Percentiles rank a stretch among this genome's conserved stretches.
Evolutionary conservation across 1,140 invertebrate genomes (phyloP).

Genomic region (Panulirus ornatus): DNA sequence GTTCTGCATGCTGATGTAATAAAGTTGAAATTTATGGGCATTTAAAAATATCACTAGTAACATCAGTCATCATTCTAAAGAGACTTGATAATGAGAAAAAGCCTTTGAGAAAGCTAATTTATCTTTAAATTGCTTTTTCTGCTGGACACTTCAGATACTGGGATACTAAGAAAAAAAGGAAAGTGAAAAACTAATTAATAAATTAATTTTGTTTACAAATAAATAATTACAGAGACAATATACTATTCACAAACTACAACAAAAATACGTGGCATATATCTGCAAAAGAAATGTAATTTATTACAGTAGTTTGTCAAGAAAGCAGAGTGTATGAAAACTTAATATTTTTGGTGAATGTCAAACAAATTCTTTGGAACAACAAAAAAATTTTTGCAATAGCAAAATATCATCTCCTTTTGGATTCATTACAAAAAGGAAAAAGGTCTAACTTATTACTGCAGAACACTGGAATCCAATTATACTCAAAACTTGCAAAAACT

Average conservation of each 20-base stretch:
- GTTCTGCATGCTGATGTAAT: too few species aligned
- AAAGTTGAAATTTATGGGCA: too few species aligned
- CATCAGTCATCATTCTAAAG: too few species aligned
- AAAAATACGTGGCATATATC: background rate
- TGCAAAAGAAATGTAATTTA: conserved; percentile 14
- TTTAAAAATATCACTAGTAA: too few species aligned
- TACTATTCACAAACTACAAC: conserved; percentile 4
- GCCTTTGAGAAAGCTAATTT: background rate
- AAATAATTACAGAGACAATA: conserved; percentile 20
- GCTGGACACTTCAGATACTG: conserved; percentile 8
- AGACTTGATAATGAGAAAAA: too few species aligned
- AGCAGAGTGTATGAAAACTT: background rate
- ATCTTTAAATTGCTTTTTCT: background rate
- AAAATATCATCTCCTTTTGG: conserved; percentile 69
- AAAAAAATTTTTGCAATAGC: conserved; percentile 41
- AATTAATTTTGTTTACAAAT: background rate
- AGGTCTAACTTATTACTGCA: conserved; percentile 41
- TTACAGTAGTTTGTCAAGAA: conserved; percentile 35
- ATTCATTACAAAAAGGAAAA: conserved; percentile 63
- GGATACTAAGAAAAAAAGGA: conserved; percentile 9
- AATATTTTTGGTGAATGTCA: conserved; percentile 12
- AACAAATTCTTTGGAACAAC: conserved; percentile 36
- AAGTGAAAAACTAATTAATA: background rate
- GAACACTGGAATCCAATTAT: conserved; percentile 37
- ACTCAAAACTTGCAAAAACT: conserved; percentile 37